Evolutionary conservation across 2,888 invertebrate genomes (phyloP).

Genomic region (Drosophila hamatofila): DNA sequence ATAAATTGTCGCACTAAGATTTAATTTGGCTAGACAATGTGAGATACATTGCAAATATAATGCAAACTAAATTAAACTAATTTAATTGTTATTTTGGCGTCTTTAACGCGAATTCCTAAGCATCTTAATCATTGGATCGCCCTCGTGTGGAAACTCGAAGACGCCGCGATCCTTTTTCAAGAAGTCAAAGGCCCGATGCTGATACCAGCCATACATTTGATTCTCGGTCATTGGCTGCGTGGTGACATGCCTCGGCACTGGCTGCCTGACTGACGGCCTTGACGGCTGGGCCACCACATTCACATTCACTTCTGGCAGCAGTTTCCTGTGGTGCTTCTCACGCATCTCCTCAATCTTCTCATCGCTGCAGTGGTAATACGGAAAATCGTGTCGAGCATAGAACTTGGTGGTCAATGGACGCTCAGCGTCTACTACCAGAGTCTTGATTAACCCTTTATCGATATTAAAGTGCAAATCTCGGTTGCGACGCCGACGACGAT

Average conservation of each 20-base stretch:
- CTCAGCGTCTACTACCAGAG: slow-evolving; percentile 34
- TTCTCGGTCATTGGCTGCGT: slow-evolving; percentile 62
- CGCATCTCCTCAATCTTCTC: slow-evolving; percentile 41
- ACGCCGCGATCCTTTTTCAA: slow-evolving; percentile 53
- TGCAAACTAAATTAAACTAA: too few species aligned
- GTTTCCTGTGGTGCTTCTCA: slow-evolving; percentile 31
- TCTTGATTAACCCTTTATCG: neutral
- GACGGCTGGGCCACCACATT: neutral
- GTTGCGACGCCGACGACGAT: neutral
- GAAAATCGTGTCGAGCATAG: slow-evolving; percentile 71
- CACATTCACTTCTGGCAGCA: neutral
- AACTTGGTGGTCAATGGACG: slow-evolving; percentile 66
- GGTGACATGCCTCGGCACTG: slow-evolving; percentile 43
- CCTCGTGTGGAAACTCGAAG: slow-evolving; percentile 60
- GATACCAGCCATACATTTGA: slow-evolving; percentile 74
- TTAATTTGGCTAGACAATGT: neutral
- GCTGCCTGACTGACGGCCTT: neutral
- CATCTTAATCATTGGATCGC: slow-evolving; percentile 57
- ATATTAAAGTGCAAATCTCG: neutral
- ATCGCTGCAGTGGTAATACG: slow-evolving; percentile 59
- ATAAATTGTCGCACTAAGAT: neutral
- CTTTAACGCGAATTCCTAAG: neutral
- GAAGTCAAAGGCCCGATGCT: slow-evolving; percentile 59
- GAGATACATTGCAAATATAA: neutral
- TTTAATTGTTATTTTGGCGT: too few species aligned